A percentile compares a stretch with the other conserved stretches of the same genome.
These are phyloP conservation scores for Eupithecia abbreviata DNA, from an alignment of 2,888 invertebrate genomes.

Conservation along the genomic window DNA sequence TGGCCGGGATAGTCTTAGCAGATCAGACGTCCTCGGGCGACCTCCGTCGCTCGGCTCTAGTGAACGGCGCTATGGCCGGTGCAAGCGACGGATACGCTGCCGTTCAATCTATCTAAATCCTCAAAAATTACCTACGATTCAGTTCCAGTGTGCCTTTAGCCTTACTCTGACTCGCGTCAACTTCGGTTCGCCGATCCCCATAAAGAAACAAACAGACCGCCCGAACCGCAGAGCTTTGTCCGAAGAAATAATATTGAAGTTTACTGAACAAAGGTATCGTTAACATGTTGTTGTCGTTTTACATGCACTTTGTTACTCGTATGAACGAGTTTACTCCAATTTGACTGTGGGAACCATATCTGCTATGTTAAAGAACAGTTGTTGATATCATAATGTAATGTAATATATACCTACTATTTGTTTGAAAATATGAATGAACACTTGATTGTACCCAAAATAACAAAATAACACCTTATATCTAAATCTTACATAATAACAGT, in stretches of 20 bases:
- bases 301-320: not conserved
- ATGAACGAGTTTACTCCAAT: not conserved
- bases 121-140: not conserved
- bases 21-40: conserved; percentile 71
- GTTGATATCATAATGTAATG: not conserved
- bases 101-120: not conserved
- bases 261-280: conserved; percentile 37
- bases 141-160: not conserved
- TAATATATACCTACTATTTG: too few species aligned
- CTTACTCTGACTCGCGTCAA: conserved; percentile 13
- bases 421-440: too few species aligned
- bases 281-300: not conserved
- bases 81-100: too few species aligned
- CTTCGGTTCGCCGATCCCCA: conserved; percentile 20
- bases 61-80: conserved; percentile 46
- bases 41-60: conserved; percentile 71
- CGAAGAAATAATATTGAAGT: conserved; percentile 45
- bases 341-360: not conserved
- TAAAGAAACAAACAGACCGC: conserved; percentile 35
- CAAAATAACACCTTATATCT: too few species aligned
- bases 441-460: too few species aligned
- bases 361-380: not conserved
- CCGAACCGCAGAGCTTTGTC: conserved; percentile 36
- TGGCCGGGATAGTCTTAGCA: conserved; percentile 56
- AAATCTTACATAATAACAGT: too few species aligned